Evolutionary conservation across 2,888 invertebrate species (phyloP), one percentile per base, ranked within the genome.

Genomic region (Tridacna gigas): DNA sequence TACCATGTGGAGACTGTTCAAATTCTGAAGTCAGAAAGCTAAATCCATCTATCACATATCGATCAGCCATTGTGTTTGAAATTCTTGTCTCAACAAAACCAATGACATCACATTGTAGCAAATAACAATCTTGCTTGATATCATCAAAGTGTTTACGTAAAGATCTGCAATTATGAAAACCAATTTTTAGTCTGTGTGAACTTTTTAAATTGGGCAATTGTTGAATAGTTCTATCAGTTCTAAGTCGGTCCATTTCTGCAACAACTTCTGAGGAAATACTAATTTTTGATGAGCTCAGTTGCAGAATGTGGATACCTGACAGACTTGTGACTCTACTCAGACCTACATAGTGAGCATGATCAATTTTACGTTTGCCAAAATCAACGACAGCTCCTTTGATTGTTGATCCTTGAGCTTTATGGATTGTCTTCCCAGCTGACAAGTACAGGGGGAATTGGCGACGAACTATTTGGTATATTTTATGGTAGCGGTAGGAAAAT

Each of bases 351-450:
- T 88, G 88, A 20, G 78, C 76, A 61, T 88, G 86, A 26, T 77
- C 74, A 56, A 67, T 74, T 79, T 80, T 78, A 28, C 84, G 79
- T 18, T 47, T 56, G 5, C 77, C 83, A 71, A 88, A 83, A 74
- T 88, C 74, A n/a, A 86, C 15, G 56, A 87, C 86, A 69, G 73
- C 82, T 25, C 47, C 67, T 25, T 78, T 66, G n/a, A 88, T 28
- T 26, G 89, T 87, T 48, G 81, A 80, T 22, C 86, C 88, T 80
- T 88, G 88, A 25, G 89, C 74, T 77, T 85, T 86, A 37, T 88
- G 87, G 28, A 88, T 77, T 25, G 86, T 88, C 76, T 85, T 89
- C 47, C 80, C 89, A 67, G 88, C 83, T n/a, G 88, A 66, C 7
- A 84, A 15, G 0, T 67, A 45, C n/a, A 89, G 7, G 25, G 89